A percentile compares a stretch with the other conserved stretches of the same genome.
Evolutionary conservation across 2,888 invertebrate genomes (phyloP).

Genomic region (Ectropis crepuscularia): DNA sequence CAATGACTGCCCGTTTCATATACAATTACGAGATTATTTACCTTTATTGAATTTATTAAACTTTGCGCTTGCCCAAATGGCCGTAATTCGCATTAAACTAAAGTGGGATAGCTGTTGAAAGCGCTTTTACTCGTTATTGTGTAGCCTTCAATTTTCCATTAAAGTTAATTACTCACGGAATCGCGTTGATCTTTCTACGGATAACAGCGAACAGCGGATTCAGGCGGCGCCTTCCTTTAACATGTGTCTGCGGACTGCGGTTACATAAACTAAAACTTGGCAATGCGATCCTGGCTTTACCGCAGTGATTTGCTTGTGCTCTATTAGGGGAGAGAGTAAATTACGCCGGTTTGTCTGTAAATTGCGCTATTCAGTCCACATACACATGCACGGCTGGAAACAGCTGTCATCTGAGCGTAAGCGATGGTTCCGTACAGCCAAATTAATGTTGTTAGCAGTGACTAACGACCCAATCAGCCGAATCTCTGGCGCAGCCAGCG

Average conservation of each 20-base stretch:
- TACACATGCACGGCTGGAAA: conserved; percentile 34
- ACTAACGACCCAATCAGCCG: conserved; percentile 41
- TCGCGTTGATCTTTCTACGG: conserved; percentile 11
- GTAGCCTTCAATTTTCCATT: not conserved
- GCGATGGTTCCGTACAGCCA: conserved; percentile 38
- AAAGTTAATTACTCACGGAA: conserved; percentile 8
- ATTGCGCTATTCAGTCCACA: conserved; percentile 39
- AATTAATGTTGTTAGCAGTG: conserved; percentile 47
- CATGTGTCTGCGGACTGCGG: conserved; percentile 39
- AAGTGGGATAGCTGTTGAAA: not conserved
- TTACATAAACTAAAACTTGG: conserved; percentile 53
- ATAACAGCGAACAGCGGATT: not conserved
- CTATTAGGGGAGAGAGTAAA: conserved; percentile 35
- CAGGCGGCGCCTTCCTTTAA: conserved; percentile 1
- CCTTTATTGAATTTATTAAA: conserved; percentile 35
- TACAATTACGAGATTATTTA: conserved; percentile 55
- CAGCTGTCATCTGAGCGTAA: conserved; percentile 40
- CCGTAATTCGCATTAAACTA: conserved; percentile 10
- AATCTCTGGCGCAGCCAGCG: conserved; percentile 24
- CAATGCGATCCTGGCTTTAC: conserved; percentile 47
- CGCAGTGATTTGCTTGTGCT: conserved; percentile 50
- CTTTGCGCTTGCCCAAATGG: conserved; percentile 26
- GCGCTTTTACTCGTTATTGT: not conserved
- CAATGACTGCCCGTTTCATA: conserved; percentile 61
- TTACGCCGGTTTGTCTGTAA: conserved; percentile 32